Evolutionary conservation across 2,113 vertebrate genomes (phyloP).

Genomic region (Brachypteracias leptosomus): DNA sequence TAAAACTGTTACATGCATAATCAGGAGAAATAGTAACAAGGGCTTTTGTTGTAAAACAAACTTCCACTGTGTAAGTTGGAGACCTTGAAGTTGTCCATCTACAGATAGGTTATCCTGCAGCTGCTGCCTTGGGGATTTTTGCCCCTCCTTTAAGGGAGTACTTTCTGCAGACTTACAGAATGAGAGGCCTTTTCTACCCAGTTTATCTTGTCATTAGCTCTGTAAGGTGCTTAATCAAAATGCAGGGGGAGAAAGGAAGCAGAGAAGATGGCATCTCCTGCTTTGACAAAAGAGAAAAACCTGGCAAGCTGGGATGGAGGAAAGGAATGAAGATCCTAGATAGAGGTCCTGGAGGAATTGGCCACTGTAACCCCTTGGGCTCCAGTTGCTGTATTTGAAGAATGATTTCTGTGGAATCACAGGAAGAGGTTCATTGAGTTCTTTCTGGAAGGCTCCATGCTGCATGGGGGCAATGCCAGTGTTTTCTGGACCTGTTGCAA

Average conservation of each 20-base stretch:
- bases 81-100: neutral
- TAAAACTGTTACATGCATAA: neutral
- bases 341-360: neutral
- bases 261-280: neutral
- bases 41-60: neutral
- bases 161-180: neutral
- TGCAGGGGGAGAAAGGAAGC: neutral
- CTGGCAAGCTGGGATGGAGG: neutral
- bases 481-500: neutral
- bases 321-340: neutral
- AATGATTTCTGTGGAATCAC: neutral
- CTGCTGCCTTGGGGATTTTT: neutral
- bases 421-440: neutral
- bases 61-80: neutral
- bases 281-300: neutral
- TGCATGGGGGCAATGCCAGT: fast-evolving
- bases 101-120: neutral
- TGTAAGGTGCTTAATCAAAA: neutral
- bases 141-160: neutral
- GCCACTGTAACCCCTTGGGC: neutral
- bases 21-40: neutral
- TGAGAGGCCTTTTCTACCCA: neutral
- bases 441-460: neutral
- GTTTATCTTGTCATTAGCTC: neutral
- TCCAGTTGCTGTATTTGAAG: neutral